phyloP scores from a whole-genome alignment of 2,888 invertebrate species.

The Scotopteryx bipunctaria region DNA sequence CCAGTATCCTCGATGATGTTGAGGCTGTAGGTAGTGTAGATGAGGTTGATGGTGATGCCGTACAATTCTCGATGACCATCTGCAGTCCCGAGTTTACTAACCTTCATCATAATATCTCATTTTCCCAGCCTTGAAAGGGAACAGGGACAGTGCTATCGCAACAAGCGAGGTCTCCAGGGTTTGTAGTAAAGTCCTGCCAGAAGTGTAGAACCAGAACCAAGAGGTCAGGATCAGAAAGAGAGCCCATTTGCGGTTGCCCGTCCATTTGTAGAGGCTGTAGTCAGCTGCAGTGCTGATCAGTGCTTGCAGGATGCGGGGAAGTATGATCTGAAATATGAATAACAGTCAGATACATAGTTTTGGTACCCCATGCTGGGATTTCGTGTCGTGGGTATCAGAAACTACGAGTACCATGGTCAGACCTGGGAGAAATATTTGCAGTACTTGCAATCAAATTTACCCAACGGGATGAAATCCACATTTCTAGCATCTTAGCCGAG shows the following conservation, averaged over 20 bases:
- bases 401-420: too few species aligned
- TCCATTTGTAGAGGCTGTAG: conserved; percentile 87
- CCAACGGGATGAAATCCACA: too few species aligned
- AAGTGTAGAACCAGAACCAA: conserved; percentile 97
- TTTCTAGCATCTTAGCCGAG: too few species aligned
- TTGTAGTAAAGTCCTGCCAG: conserved; percentile 94
- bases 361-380: too few species aligned
- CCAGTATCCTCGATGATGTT: too few species aligned
- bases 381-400: too few species aligned
- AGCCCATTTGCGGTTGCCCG: conserved; percentile 89
- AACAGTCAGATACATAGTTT: not conserved
- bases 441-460: too few species aligned
- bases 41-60: too few species aligned
- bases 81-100: too few species aligned
- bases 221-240: conserved; percentile 88
- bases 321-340: conserved; percentile 79
- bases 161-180: conserved; percentile 92
- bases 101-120: conserved; percentile 66
- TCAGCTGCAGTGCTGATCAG: conserved; percentile 90
- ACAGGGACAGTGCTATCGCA: conserved; percentile 90
- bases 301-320: conserved; percentile 93
- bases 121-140: conserved; percentile 85
- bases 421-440: too few species aligned
- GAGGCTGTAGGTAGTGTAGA: too few species aligned
- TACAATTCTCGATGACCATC: too few species aligned